phyloP scores from a whole-genome alignment of 2,888 invertebrate species.

The Bombylius discolor region DNA sequence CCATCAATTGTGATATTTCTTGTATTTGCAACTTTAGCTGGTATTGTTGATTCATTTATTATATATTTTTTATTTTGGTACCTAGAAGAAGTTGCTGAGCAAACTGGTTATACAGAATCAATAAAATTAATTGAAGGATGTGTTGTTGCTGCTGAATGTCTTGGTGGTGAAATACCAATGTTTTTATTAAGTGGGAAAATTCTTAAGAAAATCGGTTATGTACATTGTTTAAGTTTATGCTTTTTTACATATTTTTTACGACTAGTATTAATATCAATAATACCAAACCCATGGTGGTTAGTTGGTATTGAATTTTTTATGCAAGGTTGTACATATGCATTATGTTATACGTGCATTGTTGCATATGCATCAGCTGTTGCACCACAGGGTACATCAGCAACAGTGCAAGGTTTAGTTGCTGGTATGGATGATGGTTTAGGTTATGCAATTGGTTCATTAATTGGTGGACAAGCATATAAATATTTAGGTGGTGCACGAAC shows the following conservation, averaged over 20 bases:
- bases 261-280: constrained; percentile 59
- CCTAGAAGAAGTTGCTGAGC: constrained; percentile 58
- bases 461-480: constrained; percentile 58
- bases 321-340: constrained; percentile 78
- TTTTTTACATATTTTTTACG: constrained; percentile 64
- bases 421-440: constrained; percentile 82
- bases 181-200: constrained; percentile 63
- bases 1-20: constrained; percentile 56
- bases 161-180: constrained; percentile 65
- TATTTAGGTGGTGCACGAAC: constrained; percentile 46
- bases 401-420: constrained; percentile 73
- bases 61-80: constrained; percentile 78
- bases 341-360: constrained; percentile 72
- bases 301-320: constrained; percentile 65
- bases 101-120: constrained; percentile 46
- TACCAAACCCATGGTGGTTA: constrained; percentile 70
- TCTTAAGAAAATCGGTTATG: constrained; percentile 63
- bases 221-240: constrained; percentile 62
- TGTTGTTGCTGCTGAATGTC: constrained; percentile 64
- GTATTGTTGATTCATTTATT: constrained; percentile 66
- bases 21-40: constrained; percentile 58
- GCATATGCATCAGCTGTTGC: constrained; percentile 53
- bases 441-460: constrained; percentile 60
- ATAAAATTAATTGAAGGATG: constrained; percentile 70
- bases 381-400: constrained; percentile 64